These are phyloP conservation scores for Nemapogon koenigi DNA, from an alignment of 2,888 invertebrate genomes.

Conservation along the genomic window DNA sequence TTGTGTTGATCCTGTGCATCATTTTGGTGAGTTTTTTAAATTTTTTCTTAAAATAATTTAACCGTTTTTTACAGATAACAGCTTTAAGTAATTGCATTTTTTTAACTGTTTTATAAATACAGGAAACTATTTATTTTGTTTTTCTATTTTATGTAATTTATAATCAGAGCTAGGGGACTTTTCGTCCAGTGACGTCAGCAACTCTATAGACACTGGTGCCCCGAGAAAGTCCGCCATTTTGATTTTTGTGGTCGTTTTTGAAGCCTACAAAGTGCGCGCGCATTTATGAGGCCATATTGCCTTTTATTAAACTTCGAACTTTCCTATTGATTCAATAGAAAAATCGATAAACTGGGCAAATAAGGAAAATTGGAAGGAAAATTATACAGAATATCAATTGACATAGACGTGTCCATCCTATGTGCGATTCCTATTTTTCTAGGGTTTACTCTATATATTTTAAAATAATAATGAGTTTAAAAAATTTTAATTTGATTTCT, in stretches of 20 bases:
- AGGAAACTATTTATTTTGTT: not conserved
- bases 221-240: slow-evolving; percentile 61
- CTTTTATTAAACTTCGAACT: slow-evolving; percentile 1
- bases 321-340: no score
- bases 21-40: slow-evolving; percentile 9
- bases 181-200: slow-evolving; percentile 58
- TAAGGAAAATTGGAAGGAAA: no score
- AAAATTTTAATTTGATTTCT: no score
- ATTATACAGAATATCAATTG: no score
- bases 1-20: slow-evolving; percentile 8
- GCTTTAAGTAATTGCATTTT: not conserved
- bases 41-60: slow-evolving; percentile 12
- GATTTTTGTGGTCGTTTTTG: slow-evolving; percentile 50
- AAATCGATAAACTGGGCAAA: no score
- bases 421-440: no score
- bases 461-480: no score
- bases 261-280: slow-evolving; percentile 55
- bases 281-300: slow-evolving; percentile 28
- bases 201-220: slow-evolving; percentile 46
- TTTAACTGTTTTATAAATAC: no score
- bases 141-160: no score
- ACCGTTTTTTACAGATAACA: not conserved
- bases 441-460: no score
- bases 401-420: no score
- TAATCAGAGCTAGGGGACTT: slow-evolving; percentile 47